Base-by-base conservation (phyloP, 2,113 vertebrate species). In the Phylloscopus trochiloides region DNA sequence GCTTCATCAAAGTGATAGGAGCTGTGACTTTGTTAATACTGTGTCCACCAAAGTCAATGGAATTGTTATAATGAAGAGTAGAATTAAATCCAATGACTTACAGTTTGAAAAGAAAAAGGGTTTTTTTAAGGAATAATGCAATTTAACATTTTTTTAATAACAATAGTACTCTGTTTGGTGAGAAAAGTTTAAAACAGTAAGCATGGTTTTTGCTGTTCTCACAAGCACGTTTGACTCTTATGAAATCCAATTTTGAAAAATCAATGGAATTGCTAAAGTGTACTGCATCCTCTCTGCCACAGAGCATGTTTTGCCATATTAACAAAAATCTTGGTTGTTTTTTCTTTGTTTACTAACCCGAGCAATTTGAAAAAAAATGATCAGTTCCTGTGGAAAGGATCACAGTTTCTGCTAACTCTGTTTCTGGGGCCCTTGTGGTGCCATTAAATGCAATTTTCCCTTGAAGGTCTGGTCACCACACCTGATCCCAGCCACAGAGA, bases 161-260 rank as follows among this genome's bases (percentile, higher is more conserved):
- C 34, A 48, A 24, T 18, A 68, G 2, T 4, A 12, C 14, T 47
- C 21, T 45, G 15, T 43, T 80, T 57, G 18, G 14, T 14, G 14
- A 82, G 42, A 42, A 50, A 77, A 66, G 2, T 58, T 78, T 47
- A 36, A 40, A 10, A 43, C 22, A 59, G 40, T 10, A 51, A 51
- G 34, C 47, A 14, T 26, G 14, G 14, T 57, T 32, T 59, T 62
- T 73, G 45, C 25, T 86, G 32, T 63, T 86, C 52, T 88, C 52
- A 67, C 42, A 71, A 66, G 20, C 47, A 19, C 6, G 4, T 84
- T 71, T 93, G 17, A 26, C 43, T 66, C 34, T 58, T 58, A 62
- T n/a, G 51, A 90, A 90, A 73, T 70, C 12, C 14, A 51, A 8
- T 91, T 86, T 59, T 81, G n/a, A 86, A 74, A 88, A 80, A 52